Percentiles rank a stretch among this genome's conserved stretches.
Conservation (phyloP, 2,113 vertebrate species). For the pig (Sus scrofa) region T2T-Sscrofa CM000813.6:84179501-84180000, state of each 20-base stretch:
- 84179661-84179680: fast-evolving
- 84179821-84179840: conserved; percentile 65
- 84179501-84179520: too few relatives aligned
- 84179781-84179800: neutral
- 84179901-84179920: fast-evolving
- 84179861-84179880: neutral
- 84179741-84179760: fast-evolving
- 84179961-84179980: neutral
- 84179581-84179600: neutral
- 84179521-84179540: fast-evolving
- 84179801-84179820: conserved; percentile 76
- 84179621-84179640: too few relatives aligned
- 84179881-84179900: neutral
- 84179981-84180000: neutral
- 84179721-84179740: fast-evolving
- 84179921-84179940: fast-evolving
- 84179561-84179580: fast-evolving
- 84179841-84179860: conserved; percentile 10
- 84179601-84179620: neutral
- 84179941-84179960: fast-evolving
- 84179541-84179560: neutral
- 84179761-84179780: neutral
- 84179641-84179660: neutral
- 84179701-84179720: neutral
- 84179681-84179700: neutral